Evolutionary conservation across 2,888 invertebrate species (phyloP).

Genomic region (Orchesellides sinensis): DNA sequence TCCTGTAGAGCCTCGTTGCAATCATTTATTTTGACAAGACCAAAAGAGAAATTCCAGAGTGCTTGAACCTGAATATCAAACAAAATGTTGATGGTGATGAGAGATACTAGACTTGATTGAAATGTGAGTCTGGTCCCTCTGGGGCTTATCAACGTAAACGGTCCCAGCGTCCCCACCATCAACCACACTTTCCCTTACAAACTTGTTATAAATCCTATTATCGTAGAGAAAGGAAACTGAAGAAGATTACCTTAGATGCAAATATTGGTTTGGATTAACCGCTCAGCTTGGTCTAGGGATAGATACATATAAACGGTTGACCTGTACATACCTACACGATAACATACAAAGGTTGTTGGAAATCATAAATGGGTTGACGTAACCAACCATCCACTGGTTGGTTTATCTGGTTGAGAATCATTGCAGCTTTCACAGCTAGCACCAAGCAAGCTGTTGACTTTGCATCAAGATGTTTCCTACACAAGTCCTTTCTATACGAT

Average conservation of each 20-base stretch:
- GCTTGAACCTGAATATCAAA: slow-evolving; percentile 9
- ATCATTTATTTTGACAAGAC: slow-evolving; percentile 26
- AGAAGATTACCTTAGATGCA: slow-evolving; percentile 42
- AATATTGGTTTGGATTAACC: slow-evolving; percentile 59
- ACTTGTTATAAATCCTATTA: neutral
- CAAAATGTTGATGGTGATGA: slow-evolving; percentile 11
- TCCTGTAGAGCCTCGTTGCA: neutral
- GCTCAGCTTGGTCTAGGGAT: slow-evolving; percentile 9
- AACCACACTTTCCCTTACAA: too few relatives aligned
- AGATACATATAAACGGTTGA: neutral
- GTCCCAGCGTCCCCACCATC: too few relatives aligned
- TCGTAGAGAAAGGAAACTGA: neutral
- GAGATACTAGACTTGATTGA: slow-evolving; percentile 25
- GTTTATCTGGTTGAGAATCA: slow-evolving; percentile 16
- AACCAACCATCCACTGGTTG: slow-evolving; percentile 9
- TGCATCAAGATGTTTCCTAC: slow-evolving; percentile 15
- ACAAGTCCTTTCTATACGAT: too few relatives aligned
- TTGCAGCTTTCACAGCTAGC: neutral
- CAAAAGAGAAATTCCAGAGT: slow-evolving; percentile 1
- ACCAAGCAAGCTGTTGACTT: neutral
- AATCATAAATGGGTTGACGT: slow-evolving; percentile 2
- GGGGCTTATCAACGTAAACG: neutral
- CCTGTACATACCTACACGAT: too few relatives aligned
- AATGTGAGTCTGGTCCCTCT: slow-evolving; percentile 21
- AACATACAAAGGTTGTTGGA: too few relatives aligned